phyloP scores from a whole-genome alignment of 2,888 invertebrate genomes.

The Andrena trimmerana region DNA sequence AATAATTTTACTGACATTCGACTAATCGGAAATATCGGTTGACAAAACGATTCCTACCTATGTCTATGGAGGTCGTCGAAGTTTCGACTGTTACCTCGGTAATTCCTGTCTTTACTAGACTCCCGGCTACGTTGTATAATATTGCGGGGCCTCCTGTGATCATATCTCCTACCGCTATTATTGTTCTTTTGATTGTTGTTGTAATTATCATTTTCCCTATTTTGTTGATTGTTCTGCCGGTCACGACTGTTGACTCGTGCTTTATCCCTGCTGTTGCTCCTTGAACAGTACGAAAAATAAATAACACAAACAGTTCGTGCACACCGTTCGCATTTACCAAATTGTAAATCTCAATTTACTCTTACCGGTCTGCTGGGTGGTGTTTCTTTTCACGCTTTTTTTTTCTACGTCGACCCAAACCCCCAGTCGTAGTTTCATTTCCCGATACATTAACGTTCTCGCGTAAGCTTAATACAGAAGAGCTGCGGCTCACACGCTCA shows the following conservation, averaged over 20 bases:
- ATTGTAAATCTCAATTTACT: not conserved
- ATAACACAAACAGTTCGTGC: not conserved
- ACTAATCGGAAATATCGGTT: not conserved
- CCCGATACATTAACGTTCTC: conserved; percentile 76
- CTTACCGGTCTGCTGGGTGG: conserved; percentile 74
- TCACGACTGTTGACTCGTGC: conserved; percentile 80
- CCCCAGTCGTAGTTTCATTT: conserved; percentile 65
- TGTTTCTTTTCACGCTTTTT: conserved; percentile 84
- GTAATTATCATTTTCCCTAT: conserved; percentile 81
- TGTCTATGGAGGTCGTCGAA: conserved; percentile 80
- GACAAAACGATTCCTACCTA: conserved; percentile 67
- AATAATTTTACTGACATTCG: not conserved
- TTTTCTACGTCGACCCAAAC: conserved; percentile 64
- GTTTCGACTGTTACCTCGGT: conserved; percentile 76
- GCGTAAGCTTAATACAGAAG: conserved; percentile 86
- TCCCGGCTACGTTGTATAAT: conserved; percentile 84
- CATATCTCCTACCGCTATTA: conserved; percentile 75
- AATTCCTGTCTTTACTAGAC: conserved; percentile 85
- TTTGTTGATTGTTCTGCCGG: conserved; percentile 83
- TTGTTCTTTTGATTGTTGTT: conserved; percentile 80
- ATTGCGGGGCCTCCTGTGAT: conserved; percentile 78
- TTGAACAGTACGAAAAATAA: conserved; percentile 55
- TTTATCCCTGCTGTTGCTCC: conserved; percentile 80
- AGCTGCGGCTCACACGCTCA: conserved; percentile 86
- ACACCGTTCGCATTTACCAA: not conserved